phyloP scores from a whole-genome alignment of 2,888 invertebrate genomes.

The Heliconius erato region DNA sequence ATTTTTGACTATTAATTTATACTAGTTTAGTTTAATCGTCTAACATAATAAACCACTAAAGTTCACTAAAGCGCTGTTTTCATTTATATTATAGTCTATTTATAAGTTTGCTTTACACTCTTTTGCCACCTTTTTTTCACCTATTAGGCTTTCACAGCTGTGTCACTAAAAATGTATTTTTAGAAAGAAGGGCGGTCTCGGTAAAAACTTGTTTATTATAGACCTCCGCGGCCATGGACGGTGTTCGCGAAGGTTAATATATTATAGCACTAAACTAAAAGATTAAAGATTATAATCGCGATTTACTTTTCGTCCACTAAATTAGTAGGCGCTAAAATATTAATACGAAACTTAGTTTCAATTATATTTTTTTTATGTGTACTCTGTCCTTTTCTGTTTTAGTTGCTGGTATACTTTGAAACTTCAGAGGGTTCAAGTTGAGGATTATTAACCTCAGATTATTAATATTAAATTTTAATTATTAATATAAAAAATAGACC shows the following conservation, averaged over 20 bases:
- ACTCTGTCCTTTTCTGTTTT: too few species aligned
- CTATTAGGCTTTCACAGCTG: not conserved
- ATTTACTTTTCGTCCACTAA: too few species aligned
- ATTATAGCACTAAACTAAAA: not conserved
- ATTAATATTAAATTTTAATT: too few species aligned
- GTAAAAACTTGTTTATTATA: not conserved
- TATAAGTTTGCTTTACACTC: not conserved
- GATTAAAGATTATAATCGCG: not conserved
- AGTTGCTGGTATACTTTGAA: too few species aligned
- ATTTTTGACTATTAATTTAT: too few species aligned
- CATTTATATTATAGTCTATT: not conserved
- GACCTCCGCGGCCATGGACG: constrained; percentile 5
- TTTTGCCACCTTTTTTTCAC: not conserved
- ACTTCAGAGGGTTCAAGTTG: too few species aligned
- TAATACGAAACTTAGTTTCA: too few species aligned
- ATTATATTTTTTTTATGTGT: too few species aligned
- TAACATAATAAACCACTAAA: not conserved
- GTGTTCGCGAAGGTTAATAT: constrained; percentile 4
- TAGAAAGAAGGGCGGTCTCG: constrained; percentile 8
- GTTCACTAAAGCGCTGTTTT: not conserved
- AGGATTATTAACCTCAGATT: too few species aligned
- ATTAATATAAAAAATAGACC: too few species aligned
- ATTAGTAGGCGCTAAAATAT: too few species aligned
- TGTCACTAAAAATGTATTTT: constrained; percentile 9
- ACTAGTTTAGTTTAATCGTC: too few species aligned